Conservation (phyloP, 1,140 invertebrate species). For the Pogonus chalceus region DNA sequence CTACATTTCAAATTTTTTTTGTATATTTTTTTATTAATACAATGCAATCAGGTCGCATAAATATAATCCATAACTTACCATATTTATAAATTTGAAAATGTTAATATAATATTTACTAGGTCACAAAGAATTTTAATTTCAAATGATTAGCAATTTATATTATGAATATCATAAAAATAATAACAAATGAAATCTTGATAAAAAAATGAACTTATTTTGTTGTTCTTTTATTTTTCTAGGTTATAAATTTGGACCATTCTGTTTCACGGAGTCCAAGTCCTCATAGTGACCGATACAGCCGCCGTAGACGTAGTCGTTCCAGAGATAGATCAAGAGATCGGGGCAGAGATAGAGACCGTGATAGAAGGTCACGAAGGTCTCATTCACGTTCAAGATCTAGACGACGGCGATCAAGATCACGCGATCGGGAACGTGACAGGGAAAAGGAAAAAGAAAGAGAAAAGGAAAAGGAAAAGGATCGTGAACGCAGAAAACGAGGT, state of each 20-base stretch:
- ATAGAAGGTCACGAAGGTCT: slow-evolving; percentile 26
- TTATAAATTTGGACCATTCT: slow-evolving; percentile 43
- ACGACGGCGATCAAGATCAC: slow-evolving; percentile 32
- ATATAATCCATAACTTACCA: too few relatives aligned
- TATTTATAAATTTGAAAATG: too few relatives aligned
- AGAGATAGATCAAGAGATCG: slow-evolving; percentile 39
- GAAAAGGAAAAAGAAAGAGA: slow-evolving; percentile 57
- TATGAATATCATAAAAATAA: background rate
- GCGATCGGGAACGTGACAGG: slow-evolving; percentile 45
- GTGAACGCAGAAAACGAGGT: slow-evolving; percentile 76
- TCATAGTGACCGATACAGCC: slow-evolving; percentile 38
- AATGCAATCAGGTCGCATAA: too few relatives aligned
- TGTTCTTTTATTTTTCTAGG: slow-evolving; percentile 28
- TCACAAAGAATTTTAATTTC: too few relatives aligned
- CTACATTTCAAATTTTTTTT: background rate
- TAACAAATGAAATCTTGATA: background rate
- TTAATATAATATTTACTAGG: too few relatives aligned
- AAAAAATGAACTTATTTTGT: slow-evolving; percentile 1
- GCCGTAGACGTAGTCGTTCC: slow-evolving; percentile 36
- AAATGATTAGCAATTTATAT: too few relatives aligned
- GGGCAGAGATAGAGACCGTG: slow-evolving; percentile 33
- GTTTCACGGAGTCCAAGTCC: slow-evolving; percentile 48
- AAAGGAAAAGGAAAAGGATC: slow-evolving; percentile 66
- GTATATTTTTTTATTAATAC: too few relatives aligned
- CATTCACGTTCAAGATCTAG: slow-evolving; percentile 33